Conservation (phyloP, 1,140 invertebrate species). For the Pogonomyrmex barbatus region DNA sequence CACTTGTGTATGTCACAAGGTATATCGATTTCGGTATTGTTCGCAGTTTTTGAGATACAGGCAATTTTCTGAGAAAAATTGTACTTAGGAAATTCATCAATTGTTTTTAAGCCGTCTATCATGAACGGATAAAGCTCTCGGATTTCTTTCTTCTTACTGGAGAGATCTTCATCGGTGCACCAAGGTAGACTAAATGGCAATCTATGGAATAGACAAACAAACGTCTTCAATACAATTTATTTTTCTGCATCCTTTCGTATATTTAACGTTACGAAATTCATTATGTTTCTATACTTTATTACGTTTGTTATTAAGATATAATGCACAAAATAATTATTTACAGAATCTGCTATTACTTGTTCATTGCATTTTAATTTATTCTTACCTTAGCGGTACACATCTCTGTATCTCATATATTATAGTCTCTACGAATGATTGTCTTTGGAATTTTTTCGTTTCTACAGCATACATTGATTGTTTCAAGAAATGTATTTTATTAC, state of each 20-base stretch:
- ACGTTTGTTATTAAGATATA: neutral
- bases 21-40: neutral
- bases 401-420: conserved; percentile 45
- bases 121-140: conserved; percentile 3
- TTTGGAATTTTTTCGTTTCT: neutral
- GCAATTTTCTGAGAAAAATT: neutral
- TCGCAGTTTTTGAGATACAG: no score
- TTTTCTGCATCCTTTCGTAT: neutral
- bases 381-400: conserved; percentile 41
- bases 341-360: neutral
- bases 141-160: conserved; percentile 19
- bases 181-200: conserved; percentile 38
- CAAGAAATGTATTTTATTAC: conserved; percentile 11
- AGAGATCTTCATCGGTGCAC: conserved; percentile 33
- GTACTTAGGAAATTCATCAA: neutral
- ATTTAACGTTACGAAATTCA: neutral
- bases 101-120: neutral
- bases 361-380: neutral
- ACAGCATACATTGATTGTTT: neutral
- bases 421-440: neutral
- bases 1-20: neutral
- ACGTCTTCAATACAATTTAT: conserved; percentile 9
- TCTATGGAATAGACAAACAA: conserved; percentile 20
- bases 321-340: conserved; percentile 14
- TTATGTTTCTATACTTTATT: neutral